Evolutionary conservation across 2,888 invertebrate species (phyloP), one percentile per base, ranked within the genome.

Genomic region (Adelphocoris suturalis): DNA sequence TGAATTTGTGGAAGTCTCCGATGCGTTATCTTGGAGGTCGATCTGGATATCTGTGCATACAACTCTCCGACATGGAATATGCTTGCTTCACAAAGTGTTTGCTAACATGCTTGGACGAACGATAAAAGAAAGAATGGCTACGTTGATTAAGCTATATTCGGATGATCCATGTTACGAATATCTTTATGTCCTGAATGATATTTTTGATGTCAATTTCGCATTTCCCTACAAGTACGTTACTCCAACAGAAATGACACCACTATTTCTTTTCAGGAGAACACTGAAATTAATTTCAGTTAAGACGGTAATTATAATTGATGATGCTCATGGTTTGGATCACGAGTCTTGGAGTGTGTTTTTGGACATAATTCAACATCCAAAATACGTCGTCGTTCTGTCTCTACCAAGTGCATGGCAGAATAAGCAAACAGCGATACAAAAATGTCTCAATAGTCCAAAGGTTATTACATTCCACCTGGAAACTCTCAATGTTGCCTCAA

Each of bases 401-500:
- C 68, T 91, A 14, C 90, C 90, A 12, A 86, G 85, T 52, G 89
- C 90, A 16, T 91, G 84, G 86, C 86, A 90, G 16, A 90, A 90
- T 80, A 90, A 90, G 82, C 86, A 90, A 78, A 46, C 48, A 14
- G 61, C 86, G 19, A 80, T 90, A 11, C 80, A 52, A 14, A 75
- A 89, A n/a, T 86, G 86, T n/a, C 84, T 91, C 37, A 86, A 37
- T 27, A 75, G 84, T 27, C 57, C 88, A 37, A 61, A 87, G 13
- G 86, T 90, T 3, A 81, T 89, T 12, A 90, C 82, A 13, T 61
- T 90, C 12, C 92, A 93, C 5, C 92, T 95, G 86, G 93, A 93
- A 0, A 94, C 94, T 19, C 92, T 95, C 87, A 92, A 93, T 37
- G 90, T 93, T 0, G 91, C 92, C 2, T 93, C 93, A 93, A 93